These are phyloP conservation scores for Hypomesus transpacificus DNA, from an alignment of 2,113 vertebrate species.

Conservation along the genomic window DNA sequence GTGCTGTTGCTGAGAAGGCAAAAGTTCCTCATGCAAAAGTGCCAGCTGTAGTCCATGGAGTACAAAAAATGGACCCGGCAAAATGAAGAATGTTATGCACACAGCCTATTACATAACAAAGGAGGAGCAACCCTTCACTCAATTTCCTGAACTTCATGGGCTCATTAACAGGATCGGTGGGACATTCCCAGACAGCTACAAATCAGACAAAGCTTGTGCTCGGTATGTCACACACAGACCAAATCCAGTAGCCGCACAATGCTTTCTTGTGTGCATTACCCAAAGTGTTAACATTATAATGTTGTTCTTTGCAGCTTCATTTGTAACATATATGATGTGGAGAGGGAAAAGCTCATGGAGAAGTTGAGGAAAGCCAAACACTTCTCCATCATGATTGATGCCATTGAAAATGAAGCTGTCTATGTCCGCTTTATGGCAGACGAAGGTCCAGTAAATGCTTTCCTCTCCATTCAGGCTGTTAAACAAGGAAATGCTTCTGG, in stretches of 20 bases:
- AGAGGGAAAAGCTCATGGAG: not conserved
- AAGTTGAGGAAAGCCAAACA: constrained; percentile 8
- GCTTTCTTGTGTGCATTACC: not conserved
- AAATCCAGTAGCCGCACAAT: not conserved
- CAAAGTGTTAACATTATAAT: not conserved
- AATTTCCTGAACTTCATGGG: not conserved
- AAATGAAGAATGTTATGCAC: not conserved
- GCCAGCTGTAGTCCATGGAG: not conserved
- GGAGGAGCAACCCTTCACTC: not conserved
- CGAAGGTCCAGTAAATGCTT: constrained; percentile 13
- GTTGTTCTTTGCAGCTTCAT: constrained; percentile 10
- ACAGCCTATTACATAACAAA: not conserved
- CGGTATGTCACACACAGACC: constrained; percentile 6
- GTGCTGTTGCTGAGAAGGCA: not conserved
- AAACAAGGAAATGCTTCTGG: constrained; percentile 1
- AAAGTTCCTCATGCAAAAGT: not conserved
- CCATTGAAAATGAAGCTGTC: constrained; percentile 4
- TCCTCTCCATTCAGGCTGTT: constrained; percentile 8
- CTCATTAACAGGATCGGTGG: not conserved
- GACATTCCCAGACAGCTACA: not conserved
- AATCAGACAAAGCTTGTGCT: constrained; percentile 15
- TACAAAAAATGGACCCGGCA: not conserved
- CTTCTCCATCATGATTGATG: constrained; percentile 14
- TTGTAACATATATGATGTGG: not conserved
- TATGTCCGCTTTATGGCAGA: constrained; percentile 1